Base-by-base conservation (phyloP, 2,888 invertebrate species). In the Dendrolimus pini region DNA sequence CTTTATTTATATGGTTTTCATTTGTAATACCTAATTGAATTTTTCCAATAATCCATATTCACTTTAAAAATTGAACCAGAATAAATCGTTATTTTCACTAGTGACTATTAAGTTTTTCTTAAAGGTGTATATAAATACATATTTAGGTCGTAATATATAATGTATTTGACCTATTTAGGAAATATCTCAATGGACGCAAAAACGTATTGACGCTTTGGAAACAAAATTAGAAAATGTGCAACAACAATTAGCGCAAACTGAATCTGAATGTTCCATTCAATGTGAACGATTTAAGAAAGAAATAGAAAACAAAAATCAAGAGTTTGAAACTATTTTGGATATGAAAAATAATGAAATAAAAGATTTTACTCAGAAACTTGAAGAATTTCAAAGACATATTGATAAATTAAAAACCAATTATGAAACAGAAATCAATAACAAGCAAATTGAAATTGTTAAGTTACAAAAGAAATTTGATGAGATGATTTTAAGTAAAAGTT, bases 161-260 rank as follows among this genome's bases (percentile, higher is more conserved):
- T 59, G 58, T 56, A 65, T 67, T 76, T 71, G 65, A 70, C 69
- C 75, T 65, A 62, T 78, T 71, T 82, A 88, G 88, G 85, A 81
- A 71, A 58, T 75, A 69, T 65, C 75, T 75, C 62, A 60, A 58
- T 65, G 70, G 64, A 69, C 65, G 65, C 62, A 62, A 57, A 67
- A 72, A 64, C 64, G 56, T 58, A 73, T 79, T 67, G 75, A 76
- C 59, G 73, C 75, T 65, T 77, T 85, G 64, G 69, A 79, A 75
- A 66, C 65, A 56, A 78, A 86, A 60, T 66, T 84, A 69, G 74
- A 81, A 61, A 69, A 61, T 52, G 69, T 83, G 54, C 72, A 82
- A 71, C 68, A 71, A 58, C 81, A 81, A 63, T 66, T 80, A 55
- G 62, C 62, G 54, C 75, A 77, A 52, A 62, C 73, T 2, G 78